phyloP scores from a whole-genome alignment of 2,113 vertebrate species.

The Sceloporus undulatus region DNA sequence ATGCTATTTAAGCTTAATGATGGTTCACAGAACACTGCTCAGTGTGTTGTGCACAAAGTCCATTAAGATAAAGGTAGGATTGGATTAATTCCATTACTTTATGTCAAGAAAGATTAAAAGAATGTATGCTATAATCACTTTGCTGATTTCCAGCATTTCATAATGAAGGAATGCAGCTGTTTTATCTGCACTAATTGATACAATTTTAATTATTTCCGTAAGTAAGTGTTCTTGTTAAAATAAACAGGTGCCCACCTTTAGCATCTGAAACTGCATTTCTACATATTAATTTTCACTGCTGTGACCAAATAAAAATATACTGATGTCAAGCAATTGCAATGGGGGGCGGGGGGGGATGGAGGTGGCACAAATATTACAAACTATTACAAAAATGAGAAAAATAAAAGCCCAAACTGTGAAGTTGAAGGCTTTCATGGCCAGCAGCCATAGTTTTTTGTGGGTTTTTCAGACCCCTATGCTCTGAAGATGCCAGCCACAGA shows the following conservation, averaged over 20 bases:
- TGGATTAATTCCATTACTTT: conserved; percentile 43
- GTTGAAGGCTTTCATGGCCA: no score
- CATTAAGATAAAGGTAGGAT: conserved; percentile 60
- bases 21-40: neutral
- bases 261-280: conserved; percentile 23
- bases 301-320: neutral
- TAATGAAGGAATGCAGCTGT: neutral
- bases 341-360: no score
- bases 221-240: conserved; percentile 17
- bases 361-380: neutral
- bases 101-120: conserved; percentile 46
- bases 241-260: neutral
- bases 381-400: neutral
- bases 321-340: neutral
- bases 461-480: no score
- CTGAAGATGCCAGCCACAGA: no score
- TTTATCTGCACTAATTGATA: conserved; percentile 22
- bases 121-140: conserved; percentile 40
- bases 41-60: neutral
- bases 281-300: conserved; percentile 6
- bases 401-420: no score
- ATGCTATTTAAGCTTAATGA: neutral
- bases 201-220: neutral
- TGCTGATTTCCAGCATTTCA: conserved; percentile 13
- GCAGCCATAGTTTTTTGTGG: no score